Evolutionary conservation across 2,888 invertebrate genomes (phyloP), one percentile per base, ranked within the genome.

Genomic region (Leucophenga maculata): DNA sequence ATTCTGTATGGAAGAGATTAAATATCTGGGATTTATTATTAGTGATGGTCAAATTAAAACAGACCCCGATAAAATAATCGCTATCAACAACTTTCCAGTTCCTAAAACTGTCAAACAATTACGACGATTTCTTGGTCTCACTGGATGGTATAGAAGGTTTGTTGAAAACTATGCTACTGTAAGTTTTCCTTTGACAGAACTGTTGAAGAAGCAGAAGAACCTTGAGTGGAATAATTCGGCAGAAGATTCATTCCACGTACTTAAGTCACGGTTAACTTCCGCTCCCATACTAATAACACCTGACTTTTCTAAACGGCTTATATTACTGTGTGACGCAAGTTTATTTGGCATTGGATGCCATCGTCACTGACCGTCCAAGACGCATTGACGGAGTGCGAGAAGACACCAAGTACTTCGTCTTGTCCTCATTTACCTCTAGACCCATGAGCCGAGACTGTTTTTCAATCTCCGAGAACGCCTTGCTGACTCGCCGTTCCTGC

Each of bases 71-170:
- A 70, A 70, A n/a, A 48, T 70, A 0, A 14, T 16, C 4, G 68
- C 55, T 0, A 64, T 70, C 1, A 46, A 11, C 0, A 48, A 70
- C 1, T 70, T 70, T 64, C 65, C 67, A 1, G 26, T 26, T 13
- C 71, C 71, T 1, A 68, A 16, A 11, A 52, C 46, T 11, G 20
- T 31, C 1, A 68, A 65, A 18, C 68, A 71, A 22, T 20, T 74
- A 2, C 54, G 75, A 3, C 20, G 71, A 46, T 70, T 75, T 22
- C 44, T 73, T 31, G 73, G 75, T 3, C 65, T 73, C 66, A 69
- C 72, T 3, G 71, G 73, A 0, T 75, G 72, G 72, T 73, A 73
- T 39, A 60, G 69, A 1, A 22, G 69, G 3, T 73, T 73, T 55
- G 71, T 73, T 2, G 44, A 31, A 13, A 69, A 71, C 50, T 73